These are phyloP conservation scores for Nasonovia ribisnigri DNA, from an alignment of 2,888 invertebrate genomes.

Conservation along the genomic window DNA sequence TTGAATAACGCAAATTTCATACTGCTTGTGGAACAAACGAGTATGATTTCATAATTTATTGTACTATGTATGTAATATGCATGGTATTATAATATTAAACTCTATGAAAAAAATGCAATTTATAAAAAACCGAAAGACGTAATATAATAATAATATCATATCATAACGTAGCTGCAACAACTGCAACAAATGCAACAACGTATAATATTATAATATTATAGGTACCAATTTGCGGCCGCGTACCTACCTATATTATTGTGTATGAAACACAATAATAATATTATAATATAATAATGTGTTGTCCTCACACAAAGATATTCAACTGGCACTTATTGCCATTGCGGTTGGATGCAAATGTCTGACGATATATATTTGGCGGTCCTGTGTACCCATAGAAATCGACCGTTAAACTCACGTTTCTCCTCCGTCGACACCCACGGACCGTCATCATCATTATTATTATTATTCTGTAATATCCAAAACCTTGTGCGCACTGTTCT, in stretches of 20 bases:
- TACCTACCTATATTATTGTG: background rate
- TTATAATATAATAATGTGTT: too few species aligned
- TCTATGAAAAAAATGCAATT: background rate
- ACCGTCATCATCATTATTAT: background rate
- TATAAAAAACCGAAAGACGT: background rate
- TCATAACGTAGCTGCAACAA: background rate
- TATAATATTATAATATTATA: background rate
- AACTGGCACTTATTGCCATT: background rate
- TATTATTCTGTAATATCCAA: slow-evolving; percentile 16
- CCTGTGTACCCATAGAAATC: background rate
- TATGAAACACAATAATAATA: background rate
- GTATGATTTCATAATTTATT: background rate
- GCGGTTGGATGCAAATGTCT: background rate
- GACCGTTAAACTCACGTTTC: background rate
- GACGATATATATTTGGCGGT: background rate
- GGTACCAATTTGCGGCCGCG: background rate
- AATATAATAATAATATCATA: background rate
- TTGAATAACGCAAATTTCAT: background rate
- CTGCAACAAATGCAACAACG: background rate
- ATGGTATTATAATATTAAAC: background rate
- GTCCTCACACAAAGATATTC: background rate
- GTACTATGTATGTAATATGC: background rate
- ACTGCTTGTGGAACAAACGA: background rate
- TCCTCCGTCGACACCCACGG: background rate
- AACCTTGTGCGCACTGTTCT: slow-evolving; percentile 21